phyloP scores from a whole-genome alignment of 2,113 vertebrate species.

The Cryptomyrus ogoouensis region DNA sequence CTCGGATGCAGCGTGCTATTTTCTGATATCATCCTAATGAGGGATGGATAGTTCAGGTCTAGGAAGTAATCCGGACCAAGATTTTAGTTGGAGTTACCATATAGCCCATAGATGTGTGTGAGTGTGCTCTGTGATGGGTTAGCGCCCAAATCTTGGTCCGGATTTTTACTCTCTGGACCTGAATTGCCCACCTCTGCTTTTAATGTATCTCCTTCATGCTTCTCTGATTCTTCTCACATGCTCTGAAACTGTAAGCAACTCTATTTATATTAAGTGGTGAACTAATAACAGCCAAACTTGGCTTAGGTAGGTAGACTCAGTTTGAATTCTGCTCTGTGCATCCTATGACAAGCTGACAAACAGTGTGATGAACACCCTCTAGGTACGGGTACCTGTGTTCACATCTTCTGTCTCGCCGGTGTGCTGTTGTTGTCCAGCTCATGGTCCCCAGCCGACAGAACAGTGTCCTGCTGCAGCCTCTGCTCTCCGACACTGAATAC shows the following conservation, averaged over 20 bases:
- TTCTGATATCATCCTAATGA: neutral
- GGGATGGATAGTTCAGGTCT: neutral
- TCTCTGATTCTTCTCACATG: neutral
- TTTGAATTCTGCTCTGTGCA: neutral
- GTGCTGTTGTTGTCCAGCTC: neutral
- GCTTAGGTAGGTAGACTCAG: neutral
- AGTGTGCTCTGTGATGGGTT: neutral
- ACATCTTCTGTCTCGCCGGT: neutral
- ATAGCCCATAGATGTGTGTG: too few species aligned
- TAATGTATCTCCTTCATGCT: neutral
- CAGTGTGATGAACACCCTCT: neutral
- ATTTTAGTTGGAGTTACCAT: neutral
- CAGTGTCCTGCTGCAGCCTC: conserved; percentile 67
- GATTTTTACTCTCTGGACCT: neutral
- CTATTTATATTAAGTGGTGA: neutral
- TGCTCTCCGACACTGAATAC: conserved; percentile 78
- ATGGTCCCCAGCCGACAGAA: conserved; percentile 67
- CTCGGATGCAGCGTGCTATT: neutral
- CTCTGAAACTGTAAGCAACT: neutral
- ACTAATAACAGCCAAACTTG: neutral
- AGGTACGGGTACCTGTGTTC: neutral
- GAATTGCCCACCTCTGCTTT: neutral
- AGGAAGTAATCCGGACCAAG: neutral
- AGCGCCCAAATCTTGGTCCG: neutral
- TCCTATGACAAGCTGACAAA: neutral